Percentiles rank a stretch among this genome's conserved stretches.
Conservation (phyloP, 2,888 invertebrate species). For the Papilio demoleus region DNA sequence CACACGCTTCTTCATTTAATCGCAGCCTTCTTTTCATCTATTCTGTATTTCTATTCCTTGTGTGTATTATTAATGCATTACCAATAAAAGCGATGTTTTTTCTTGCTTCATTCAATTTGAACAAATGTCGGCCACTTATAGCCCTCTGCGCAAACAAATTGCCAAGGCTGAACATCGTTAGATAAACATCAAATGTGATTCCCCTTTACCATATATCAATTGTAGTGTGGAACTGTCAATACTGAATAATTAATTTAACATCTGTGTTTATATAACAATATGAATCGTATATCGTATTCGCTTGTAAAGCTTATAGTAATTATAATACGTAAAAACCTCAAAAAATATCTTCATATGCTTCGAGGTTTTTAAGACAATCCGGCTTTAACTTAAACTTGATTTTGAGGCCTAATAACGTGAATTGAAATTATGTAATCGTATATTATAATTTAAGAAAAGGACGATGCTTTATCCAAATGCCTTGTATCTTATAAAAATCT, state of each 20-base stretch:
- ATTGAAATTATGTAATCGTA: too few relatives aligned
- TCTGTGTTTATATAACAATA: background rate
- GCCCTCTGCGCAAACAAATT: slow-evolving; percentile 13
- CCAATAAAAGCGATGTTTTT: background rate
- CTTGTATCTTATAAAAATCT: too few relatives aligned
- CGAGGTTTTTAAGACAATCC: too few relatives aligned
- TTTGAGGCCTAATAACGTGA: too few relatives aligned
- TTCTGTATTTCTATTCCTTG: background rate
- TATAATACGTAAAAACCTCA: too few relatives aligned
- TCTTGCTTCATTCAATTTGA: background rate
- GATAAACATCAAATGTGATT: slow-evolving; percentile 4
- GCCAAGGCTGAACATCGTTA: background rate
- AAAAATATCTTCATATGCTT: too few relatives aligned
- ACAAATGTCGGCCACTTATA: slow-evolving; percentile 20
- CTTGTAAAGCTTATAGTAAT: too few relatives aligned
- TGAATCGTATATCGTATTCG: too few relatives aligned
- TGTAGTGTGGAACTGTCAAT: background rate
- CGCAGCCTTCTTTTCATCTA: background rate
- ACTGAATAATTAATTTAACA: background rate
- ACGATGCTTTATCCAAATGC: too few relatives aligned
- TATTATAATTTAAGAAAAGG: too few relatives aligned
- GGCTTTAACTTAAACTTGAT: too few relatives aligned
- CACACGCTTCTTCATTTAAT: too few relatives aligned
- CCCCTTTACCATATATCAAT: slow-evolving; percentile 6
- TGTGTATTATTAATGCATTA: slow-evolving; percentile 11